These are phyloP conservation scores for Ochotona princeps DNA, from an alignment of 2,113 vertebrate genomes.

Conservation along the genomic window DNA sequence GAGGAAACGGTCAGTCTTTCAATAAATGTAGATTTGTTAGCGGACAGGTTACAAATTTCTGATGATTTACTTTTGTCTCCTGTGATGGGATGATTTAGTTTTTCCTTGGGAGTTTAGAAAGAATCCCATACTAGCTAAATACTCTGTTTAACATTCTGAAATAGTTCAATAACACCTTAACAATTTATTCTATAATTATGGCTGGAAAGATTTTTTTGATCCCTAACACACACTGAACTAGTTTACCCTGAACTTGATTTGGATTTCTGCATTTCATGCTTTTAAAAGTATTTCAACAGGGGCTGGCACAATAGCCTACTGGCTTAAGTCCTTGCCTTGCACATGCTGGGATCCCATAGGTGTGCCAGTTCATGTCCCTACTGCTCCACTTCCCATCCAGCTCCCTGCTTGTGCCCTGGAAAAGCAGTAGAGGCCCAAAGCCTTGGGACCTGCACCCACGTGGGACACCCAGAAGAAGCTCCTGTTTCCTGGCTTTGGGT, in stretches of 20 bases:
- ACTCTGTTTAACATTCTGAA: slow-evolving; percentile 1
- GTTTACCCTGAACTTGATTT: neutral
- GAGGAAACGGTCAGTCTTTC: neutral
- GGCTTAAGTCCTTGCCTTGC: no score
- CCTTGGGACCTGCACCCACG: no score
- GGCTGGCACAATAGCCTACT: no score
- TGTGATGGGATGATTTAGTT: neutral
- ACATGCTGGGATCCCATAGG: no score
- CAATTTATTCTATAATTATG: slow-evolving; percentile 1
- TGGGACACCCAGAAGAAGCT: no score
- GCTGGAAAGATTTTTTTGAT: neutral
- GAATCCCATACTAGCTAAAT: neutral
- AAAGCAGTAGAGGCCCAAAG: no score
- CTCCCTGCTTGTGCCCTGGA: no score
- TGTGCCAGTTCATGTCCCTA: no score
- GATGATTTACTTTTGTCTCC: neutral
- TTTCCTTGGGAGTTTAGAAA: slow-evolving; percentile 12
- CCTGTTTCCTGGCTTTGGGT: no score
- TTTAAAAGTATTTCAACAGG: slow-evolving; percentile 25
- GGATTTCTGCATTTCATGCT: neutral
- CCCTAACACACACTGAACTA: neutral
- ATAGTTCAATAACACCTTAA: neutral
- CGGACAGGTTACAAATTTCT: neutral
- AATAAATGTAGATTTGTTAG: slow-evolving; percentile 14
- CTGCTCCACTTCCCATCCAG: no score